These are phyloP conservation scores for Blastomussa wellsi DNA, from an alignment of 92 coral and sea anemone genomes.

Conservation along the genomic window DNA sequence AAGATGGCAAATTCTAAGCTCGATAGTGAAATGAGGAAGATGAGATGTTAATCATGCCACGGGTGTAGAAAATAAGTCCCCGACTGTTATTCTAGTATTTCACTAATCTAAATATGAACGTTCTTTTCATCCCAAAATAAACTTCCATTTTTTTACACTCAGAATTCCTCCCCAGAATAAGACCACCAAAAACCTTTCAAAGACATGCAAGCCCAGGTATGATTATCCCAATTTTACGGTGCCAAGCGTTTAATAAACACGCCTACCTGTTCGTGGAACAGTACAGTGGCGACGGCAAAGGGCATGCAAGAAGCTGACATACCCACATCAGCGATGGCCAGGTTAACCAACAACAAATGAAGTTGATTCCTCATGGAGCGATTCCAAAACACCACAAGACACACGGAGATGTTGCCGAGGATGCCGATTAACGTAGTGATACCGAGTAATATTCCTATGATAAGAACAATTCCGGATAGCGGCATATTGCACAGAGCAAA, in stretches of 20 bases:
- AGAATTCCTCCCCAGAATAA: no score
- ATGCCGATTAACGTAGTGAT: conserved; percentile 87
- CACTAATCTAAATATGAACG: no score
- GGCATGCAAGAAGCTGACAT: conserved; percentile 99
- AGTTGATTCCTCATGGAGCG: conserved; percentile 84
- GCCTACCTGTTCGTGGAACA: conserved; percentile 86
- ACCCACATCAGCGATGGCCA: conserved; percentile 95
- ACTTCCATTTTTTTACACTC: no score
- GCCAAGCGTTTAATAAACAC: background rate
- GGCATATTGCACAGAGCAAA: conserved; percentile 23
- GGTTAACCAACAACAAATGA: conserved; percentile 76
- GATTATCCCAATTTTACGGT: background rate
- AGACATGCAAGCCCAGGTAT: no score
- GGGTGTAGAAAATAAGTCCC: no score
- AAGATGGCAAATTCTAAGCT: no score
- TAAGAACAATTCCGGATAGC: conserved; percentile 63
- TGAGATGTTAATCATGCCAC: no score
- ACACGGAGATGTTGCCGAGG: conserved; percentile 87
- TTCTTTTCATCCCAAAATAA: no score
- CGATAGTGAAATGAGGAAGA: no score
- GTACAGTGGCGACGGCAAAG: conserved; percentile 90
- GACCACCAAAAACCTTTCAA: no score
- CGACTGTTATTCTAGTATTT: no score
- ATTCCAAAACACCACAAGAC: conserved; percentile 93
- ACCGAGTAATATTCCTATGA: conserved; percentile 85